Conservation (phyloP, 2,888 invertebrate species). For the Cactoblastis cactorum region DNA sequence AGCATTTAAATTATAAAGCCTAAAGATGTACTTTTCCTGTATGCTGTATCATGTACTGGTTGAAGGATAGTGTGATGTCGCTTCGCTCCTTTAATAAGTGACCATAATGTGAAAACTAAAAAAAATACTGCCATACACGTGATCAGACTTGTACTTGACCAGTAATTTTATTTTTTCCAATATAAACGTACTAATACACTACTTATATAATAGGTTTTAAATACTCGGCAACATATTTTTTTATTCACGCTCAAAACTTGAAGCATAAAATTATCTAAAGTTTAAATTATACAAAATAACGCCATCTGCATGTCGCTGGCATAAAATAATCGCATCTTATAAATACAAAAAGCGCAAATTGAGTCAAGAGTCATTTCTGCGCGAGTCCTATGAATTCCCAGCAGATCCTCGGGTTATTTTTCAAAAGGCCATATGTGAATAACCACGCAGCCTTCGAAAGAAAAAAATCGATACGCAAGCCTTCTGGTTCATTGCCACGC, state of each 20-base stretch:
- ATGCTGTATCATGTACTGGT: too few relatives aligned
- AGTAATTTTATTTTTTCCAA: too few relatives aligned
- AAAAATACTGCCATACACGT: too few relatives aligned
- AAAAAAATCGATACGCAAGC: conserved; percentile 35
- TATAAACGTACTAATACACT: too few relatives aligned
- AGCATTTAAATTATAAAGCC: too few relatives aligned
- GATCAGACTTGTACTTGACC: too few relatives aligned
- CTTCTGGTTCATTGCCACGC: conserved; percentile 54
- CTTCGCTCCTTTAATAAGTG: too few relatives aligned
- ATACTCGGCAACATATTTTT: too few relatives aligned
- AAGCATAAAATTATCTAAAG: not conserved
- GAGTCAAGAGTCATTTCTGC: conserved; percentile 17
- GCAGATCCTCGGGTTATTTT: conserved; percentile 45
- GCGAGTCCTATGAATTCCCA: conserved; percentile 31
- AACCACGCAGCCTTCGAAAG: conserved; percentile 54
- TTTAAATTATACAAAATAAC: conserved; percentile 2
- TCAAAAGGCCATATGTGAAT: conserved; percentile 72
- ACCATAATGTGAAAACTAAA: too few relatives aligned
- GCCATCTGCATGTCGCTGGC: not conserved
- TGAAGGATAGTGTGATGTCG: too few relatives aligned
- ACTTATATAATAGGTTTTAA: too few relatives aligned
- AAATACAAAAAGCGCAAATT: conserved; percentile 15
- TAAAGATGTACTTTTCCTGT: too few relatives aligned
- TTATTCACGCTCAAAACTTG: not conserved
- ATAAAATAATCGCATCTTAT: not conserved